Conservation (phyloP, 2,888 invertebrate genomes). For the Pasiphila rectangulata region DNA sequence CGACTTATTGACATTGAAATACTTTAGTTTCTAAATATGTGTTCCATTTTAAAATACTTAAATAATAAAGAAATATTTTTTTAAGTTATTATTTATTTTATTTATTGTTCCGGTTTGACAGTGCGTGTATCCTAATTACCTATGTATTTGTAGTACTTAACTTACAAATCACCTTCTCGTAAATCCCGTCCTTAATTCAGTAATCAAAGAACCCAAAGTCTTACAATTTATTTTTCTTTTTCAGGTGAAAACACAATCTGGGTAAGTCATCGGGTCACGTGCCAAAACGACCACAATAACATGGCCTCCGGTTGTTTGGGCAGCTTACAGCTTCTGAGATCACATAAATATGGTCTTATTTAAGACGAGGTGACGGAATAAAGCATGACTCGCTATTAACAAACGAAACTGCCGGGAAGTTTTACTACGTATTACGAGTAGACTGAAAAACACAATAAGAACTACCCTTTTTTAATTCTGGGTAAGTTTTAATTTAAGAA, state of each 20-base stretch:
- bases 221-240: conserved; percentile 32
- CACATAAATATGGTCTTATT: conserved; percentile 16
- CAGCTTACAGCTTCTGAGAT: conserved; percentile 24
- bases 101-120: no score
- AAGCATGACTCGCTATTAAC: conserved; percentile 23
- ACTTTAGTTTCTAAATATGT: no score
- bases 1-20: no score
- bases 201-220: conserved; percentile 9
- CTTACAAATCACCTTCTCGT: no score
- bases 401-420: conserved; percentile 15
- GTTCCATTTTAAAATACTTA: no score
- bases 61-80: no score
- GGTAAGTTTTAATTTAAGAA: background rate
- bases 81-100: no score
- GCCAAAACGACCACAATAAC: conserved; percentile 26
- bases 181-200: conserved; percentile 2
- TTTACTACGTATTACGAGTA: conserved; percentile 15
- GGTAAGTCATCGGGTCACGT: conserved; percentile 37
- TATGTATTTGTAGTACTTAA: no score
- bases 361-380: conserved; percentile 25
- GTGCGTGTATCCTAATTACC: no score
- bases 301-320: conserved; percentile 20
- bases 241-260: conserved; percentile 40
- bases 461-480: background rate
- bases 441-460: conserved; percentile 6